phyloP scores from a whole-genome alignment of 2,888 invertebrate species.

The Anticlea derivata region DNA sequence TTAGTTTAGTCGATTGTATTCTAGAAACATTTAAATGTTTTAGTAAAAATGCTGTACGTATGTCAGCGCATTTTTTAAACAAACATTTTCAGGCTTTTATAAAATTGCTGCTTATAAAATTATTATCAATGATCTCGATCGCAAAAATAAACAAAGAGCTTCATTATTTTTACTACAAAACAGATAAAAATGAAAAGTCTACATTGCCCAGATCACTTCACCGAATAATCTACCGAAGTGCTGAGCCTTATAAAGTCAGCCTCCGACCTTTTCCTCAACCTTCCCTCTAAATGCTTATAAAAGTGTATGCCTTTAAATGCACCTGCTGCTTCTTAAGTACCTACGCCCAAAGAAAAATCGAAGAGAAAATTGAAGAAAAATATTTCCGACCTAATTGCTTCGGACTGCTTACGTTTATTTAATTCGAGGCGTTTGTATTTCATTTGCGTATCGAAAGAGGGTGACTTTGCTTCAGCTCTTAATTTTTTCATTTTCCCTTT shows the following conservation, averaged over 20 bases:
- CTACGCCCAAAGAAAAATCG: slow-evolving; percentile 49
- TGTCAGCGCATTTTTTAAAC: too few species aligned
- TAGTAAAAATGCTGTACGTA: too few species aligned
- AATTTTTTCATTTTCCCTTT: slow-evolving; percentile 15
- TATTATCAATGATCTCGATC: too few species aligned
- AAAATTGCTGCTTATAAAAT: too few species aligned
- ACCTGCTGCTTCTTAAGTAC: slow-evolving; percentile 67
- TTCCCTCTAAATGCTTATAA: slow-evolving; percentile 59
- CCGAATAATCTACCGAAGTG: slow-evolving; percentile 60
- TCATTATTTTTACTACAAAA: too few species aligned
- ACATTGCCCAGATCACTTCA: slow-evolving; percentile 57
- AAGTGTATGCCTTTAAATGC: slow-evolving; percentile 69
- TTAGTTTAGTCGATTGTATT: not conserved
- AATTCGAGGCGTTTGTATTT: slow-evolving; percentile 34
- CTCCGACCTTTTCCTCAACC: slow-evolving; percentile 55
- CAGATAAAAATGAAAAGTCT: slow-evolving; percentile 28
- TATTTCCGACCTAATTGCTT: slow-evolving; percentile 49
- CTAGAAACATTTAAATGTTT: too few species aligned
- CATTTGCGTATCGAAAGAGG: slow-evolving; percentile 29
- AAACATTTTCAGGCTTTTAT: too few species aligned
- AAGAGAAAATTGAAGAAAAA: slow-evolving; percentile 47
- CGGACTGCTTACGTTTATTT: slow-evolving; percentile 44
- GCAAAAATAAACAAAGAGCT: too few species aligned
- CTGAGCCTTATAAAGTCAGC: slow-evolving; percentile 67
- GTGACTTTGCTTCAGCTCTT: slow-evolving; percentile 26